These are phyloP conservation scores for Borostomias antarcticus DNA, from an alignment of 2,797 vertebrate species.

Conservation along the genomic window DNA sequence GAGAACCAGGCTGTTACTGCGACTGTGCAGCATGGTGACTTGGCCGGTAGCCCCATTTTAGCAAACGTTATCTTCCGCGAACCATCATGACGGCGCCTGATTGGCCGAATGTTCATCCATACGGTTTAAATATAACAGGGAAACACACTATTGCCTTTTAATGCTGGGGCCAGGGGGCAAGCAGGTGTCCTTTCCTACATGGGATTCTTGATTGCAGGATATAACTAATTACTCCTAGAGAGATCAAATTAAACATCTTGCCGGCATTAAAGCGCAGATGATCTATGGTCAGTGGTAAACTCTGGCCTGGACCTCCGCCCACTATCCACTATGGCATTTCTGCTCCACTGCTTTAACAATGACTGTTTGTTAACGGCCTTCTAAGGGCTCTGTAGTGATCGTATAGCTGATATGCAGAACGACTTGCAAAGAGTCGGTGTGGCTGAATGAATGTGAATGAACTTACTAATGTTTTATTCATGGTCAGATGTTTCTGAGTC, in stretches of 20 bases:
- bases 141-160: slow-evolving; percentile 54
- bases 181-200: slow-evolving; percentile 38
- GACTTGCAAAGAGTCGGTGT: slow-evolving; percentile 27
- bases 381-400: slow-evolving; percentile 13
- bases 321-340: slow-evolving; percentile 38
- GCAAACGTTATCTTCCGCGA: slow-evolving; percentile 71
- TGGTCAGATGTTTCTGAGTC: background rate
- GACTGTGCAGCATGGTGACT: slow-evolving; percentile 65
- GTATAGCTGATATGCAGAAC: slow-evolving; percentile 20
- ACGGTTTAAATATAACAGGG: slow-evolving; percentile 57
- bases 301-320: slow-evolving; percentile 44
- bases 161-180: slow-evolving; percentile 39
- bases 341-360: slow-evolving; percentile 56
- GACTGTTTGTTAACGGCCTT: slow-evolving; percentile 52
- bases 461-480: slow-evolving; percentile 19
- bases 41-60: slow-evolving; percentile 64
- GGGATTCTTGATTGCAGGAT: slow-evolving; percentile 32
- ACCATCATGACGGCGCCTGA: slow-evolving; percentile 46
- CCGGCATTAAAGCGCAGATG: slow-evolving; percentile 63
- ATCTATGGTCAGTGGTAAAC: slow-evolving; percentile 66
- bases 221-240: slow-evolving; percentile 62
- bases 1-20: slow-evolving; percentile 36
- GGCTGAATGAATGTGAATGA: slow-evolving; percentile 26
- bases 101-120: slow-evolving; percentile 56
- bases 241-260: slow-evolving; percentile 60